Conservation (phyloP, 2,113 vertebrate genomes). For the Mustela lutreola region DNA sequence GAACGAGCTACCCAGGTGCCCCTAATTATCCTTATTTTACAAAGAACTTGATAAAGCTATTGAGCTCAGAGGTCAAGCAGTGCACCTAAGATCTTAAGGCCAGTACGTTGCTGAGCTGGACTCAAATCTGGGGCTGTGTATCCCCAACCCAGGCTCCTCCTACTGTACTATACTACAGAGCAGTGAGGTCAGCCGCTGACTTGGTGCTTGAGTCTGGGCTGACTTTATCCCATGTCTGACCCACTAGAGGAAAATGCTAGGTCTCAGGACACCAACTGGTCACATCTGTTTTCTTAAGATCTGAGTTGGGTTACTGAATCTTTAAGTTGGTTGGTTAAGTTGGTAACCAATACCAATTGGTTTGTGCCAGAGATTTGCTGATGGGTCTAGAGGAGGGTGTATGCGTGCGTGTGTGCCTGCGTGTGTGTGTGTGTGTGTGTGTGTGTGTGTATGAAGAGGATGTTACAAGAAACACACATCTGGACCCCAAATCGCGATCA, state of each 20-base stretch:
- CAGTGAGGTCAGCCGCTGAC: background rate
- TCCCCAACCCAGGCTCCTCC: background rate
- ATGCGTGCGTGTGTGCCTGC: no score
- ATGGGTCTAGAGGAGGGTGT: background rate
- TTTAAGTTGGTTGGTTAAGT: background rate
- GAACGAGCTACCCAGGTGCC: background rate
- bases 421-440: background rate
- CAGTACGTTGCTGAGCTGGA: background rate
- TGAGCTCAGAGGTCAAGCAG: background rate
- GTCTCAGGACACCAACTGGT: background rate
- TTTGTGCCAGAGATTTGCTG: background rate
- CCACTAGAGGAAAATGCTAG: background rate
- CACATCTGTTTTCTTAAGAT: background rate
- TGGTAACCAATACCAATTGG: background rate
- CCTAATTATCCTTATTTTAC: background rate
- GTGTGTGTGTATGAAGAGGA: background rate
- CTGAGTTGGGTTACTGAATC: background rate
- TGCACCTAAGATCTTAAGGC: background rate
- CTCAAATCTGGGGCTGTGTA: background rate
- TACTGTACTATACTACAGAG: background rate
- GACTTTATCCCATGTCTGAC: background rate
- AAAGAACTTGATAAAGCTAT: background rate
- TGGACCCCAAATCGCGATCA: background rate
- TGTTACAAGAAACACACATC: background rate
- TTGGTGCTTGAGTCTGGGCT: background rate